phyloP scores from a whole-genome alignment of 2,888 invertebrate species.

The Monoplex corrugatus region DNA sequence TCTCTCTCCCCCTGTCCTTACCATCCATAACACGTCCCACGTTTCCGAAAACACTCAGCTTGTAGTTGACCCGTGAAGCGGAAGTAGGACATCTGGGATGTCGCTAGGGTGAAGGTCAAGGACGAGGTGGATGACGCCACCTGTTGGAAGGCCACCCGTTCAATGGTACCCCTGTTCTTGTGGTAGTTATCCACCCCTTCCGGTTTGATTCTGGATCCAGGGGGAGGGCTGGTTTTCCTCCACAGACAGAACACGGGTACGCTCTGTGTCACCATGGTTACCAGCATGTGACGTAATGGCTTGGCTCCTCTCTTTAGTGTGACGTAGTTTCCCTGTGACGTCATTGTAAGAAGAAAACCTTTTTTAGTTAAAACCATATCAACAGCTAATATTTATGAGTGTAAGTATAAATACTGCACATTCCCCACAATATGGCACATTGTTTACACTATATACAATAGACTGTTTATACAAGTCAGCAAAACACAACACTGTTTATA shows the following conservation, averaged over 20 bases:
- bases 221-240: conserved; percentile 32
- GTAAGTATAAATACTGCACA: too few relatives aligned
- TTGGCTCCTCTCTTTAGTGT: too few relatives aligned
- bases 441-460: too few relatives aligned
- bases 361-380: too few relatives aligned
- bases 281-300: too few relatives aligned
- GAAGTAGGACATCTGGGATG: conserved; percentile 66
- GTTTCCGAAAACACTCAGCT: conserved; percentile 64
- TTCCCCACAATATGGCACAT: too few relatives aligned
- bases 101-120: conserved; percentile 55
- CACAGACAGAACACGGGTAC: conserved; percentile 39
- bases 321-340: too few relatives aligned
- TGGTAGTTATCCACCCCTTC: conserved; percentile 63
- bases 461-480: too few relatives aligned
- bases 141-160: conserved; percentile 44
- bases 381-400: too few relatives aligned
- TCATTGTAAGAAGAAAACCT: too few relatives aligned
- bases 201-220: conserved; percentile 66
- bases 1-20: neutral
- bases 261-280: conserved; percentile 26
- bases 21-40: conserved; percentile 63
- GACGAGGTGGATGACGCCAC: neutral
- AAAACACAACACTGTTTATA: too few relatives aligned
- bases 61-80: conserved; percentile 65
- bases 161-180: conserved; percentile 65